These are phyloP conservation scores for Lepidiolamprologus cunningtoni DNA, from an alignment of 2,113 vertebrate genomes.

Conservation along the genomic window DNA sequence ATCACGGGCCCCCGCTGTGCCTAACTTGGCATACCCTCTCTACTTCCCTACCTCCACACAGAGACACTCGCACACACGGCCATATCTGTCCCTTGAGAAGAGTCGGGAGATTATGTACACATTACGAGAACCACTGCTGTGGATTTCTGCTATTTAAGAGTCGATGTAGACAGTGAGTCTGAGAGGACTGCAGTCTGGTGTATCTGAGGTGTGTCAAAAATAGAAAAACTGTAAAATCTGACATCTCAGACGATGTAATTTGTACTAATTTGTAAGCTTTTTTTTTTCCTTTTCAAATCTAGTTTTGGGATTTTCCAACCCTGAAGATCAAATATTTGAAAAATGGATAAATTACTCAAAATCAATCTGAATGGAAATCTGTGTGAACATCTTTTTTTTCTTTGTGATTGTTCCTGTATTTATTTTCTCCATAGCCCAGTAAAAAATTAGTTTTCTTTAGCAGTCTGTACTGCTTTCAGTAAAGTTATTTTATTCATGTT, in stretches of 20 bases:
- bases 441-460: neutral
- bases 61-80: neutral
- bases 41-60: neutral
- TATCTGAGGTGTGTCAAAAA: neutral
- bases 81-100: neutral
- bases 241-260: neutral
- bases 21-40: conserved; percentile 23
- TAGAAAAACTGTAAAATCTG: neutral
- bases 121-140: neutral
- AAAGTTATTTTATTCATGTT: neutral
- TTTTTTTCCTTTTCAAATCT: neutral
- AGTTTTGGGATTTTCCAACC: neutral
- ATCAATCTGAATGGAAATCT: neutral
- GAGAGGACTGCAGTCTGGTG: neutral
- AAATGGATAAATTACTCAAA: neutral
- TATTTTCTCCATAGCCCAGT: neutral
- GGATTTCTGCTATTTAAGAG: conserved; percentile 29
- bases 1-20: conserved; percentile 36
- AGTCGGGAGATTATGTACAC: conserved; percentile 7
- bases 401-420: neutral
- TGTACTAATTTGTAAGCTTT: neutral
- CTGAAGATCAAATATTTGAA: neutral
- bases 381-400: neutral
- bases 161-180: neutral
- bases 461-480: neutral